Evolutionary conservation across 2,888 invertebrate genomes (phyloP), one percentile per base, ranked within the genome.

Genomic region (Sepiola atlantica): DNA sequence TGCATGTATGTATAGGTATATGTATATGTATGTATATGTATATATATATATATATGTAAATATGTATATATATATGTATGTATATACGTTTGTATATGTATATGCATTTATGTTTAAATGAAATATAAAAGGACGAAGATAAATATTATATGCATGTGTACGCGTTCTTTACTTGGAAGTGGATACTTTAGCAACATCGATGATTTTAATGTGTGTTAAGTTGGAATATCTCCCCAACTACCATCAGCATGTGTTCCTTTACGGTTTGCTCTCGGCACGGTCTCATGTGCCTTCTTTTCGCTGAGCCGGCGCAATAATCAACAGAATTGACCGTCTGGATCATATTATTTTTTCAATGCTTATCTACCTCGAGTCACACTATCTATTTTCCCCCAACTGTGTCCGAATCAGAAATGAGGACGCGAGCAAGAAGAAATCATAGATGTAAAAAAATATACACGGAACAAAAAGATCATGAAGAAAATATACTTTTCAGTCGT

Each of bases 11-110:
- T 28, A 91, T n/a, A 91, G 21, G 28, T 91, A n/a, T 91, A 91
- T 91, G n/a, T 21, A 91, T 91, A 91, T 91, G 28, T 21, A 91
- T n/a, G n/a, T 91, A 21, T 28, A 91, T 91, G 28, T 91, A 91
- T 91, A 91, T 91, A 91, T 91, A 91, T 91, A 91, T 28, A 91
- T 91, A 91, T 91, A 91, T 91, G 28, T 91, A 91, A 24, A 91
- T 91, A 91, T 21, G 28, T 91, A 91, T 91, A 91, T 91, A 91
- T 91, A 91, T 91, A 91, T 21, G 28, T 91, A 91, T 91, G 28
- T 91, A 91, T 91, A 91, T 21, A 91, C n/a, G n/a, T n/a, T n/a
- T n/a, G 61, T 61, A 24, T 21, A 24, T 24, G 18, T 3, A 21
- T 14, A 21, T 16, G 24, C 14, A 2, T 1, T 61, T 61, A 18